phyloP scores from a whole-genome alignment of 2,113 vertebrate species.

The Phyllostomus discolor region DNA sequence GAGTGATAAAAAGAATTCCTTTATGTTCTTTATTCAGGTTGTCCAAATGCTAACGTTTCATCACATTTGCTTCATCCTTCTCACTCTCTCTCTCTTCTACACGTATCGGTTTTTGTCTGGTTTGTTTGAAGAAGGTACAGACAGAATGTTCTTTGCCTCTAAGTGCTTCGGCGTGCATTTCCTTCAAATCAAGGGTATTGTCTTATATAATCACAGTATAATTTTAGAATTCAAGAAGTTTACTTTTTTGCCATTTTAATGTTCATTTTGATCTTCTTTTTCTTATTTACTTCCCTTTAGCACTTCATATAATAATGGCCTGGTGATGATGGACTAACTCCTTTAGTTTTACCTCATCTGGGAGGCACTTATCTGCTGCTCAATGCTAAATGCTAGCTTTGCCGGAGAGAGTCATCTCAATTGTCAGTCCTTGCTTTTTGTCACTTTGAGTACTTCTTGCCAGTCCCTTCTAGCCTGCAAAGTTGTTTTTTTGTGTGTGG shows the following conservation, averaged over 20 bases:
- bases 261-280: too few relatives aligned
- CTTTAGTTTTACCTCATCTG: too few relatives aligned
- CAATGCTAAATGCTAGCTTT: too few relatives aligned
- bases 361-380: too few relatives aligned
- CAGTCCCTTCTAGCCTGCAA: too few relatives aligned
- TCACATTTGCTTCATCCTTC: not conserved
- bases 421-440: too few relatives aligned
- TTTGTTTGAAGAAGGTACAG: not conserved
- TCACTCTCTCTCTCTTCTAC: not conserved
- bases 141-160: not conserved
- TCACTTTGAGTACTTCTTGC: too few relatives aligned
- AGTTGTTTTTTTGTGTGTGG: too few relatives aligned
- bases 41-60: not conserved
- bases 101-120: not conserved
- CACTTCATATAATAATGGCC: too few relatives aligned
- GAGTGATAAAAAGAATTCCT: not conserved
- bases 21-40: not conserved
- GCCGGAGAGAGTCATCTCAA: too few relatives aligned
- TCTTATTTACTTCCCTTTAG: too few relatives aligned
- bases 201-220: not conserved
- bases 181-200: not conserved
- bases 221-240: conserved; percentile 23
- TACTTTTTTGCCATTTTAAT: not conserved
- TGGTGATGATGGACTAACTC: too few relatives aligned
- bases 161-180: not conserved